A percentile compares a stretch with the other conserved stretches of the same genome.
phyloP scores from a whole-genome alignment of 2,797 vertebrate species.

The Prunella strophiata region DNA sequence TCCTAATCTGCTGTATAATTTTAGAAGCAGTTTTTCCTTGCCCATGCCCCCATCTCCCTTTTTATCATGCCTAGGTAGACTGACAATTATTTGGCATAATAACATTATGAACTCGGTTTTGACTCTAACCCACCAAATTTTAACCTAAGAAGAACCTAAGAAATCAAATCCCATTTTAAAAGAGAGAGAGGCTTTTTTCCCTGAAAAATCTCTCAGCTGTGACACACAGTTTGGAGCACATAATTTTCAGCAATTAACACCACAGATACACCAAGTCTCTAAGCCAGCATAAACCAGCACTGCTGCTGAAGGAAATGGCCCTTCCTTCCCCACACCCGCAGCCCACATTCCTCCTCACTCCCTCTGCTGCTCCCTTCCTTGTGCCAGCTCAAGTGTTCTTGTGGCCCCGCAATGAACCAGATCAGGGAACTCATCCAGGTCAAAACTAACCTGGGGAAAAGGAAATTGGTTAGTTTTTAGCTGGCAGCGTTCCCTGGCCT shows the following conservation, averaged over 20 bases:
- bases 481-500: slow-evolving; percentile 53
- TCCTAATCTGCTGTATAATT: neutral
- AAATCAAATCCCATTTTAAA: neutral
- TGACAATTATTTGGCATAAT: neutral
- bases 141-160: neutral
- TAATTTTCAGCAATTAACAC: slow-evolving; percentile 63
- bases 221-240: neutral
- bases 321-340: slow-evolving; percentile 30
- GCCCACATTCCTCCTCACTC: slow-evolving; percentile 23
- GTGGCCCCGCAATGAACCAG: slow-evolving; percentile 46
- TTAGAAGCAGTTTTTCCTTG: neutral
- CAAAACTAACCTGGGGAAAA: slow-evolving; percentile 50
- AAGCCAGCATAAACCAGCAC: slow-evolving; percentile 48
- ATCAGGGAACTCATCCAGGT: slow-evolving; percentile 62
- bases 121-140: neutral
- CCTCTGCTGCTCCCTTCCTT: slow-evolving; percentile 11
- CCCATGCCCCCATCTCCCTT: neutral
- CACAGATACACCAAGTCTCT: slow-evolving; percentile 8
- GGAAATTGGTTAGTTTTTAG: slow-evolving; percentile 51
- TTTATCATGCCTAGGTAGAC: neutral
- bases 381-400: slow-evolving; percentile 26
- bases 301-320: slow-evolving; percentile 32
- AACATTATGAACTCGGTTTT: neutral
- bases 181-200: neutral
- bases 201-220: slow-evolving; percentile 33